phyloP scores from a whole-genome alignment of 2,888 invertebrate genomes.

The Piscicola geometra region DNA sequence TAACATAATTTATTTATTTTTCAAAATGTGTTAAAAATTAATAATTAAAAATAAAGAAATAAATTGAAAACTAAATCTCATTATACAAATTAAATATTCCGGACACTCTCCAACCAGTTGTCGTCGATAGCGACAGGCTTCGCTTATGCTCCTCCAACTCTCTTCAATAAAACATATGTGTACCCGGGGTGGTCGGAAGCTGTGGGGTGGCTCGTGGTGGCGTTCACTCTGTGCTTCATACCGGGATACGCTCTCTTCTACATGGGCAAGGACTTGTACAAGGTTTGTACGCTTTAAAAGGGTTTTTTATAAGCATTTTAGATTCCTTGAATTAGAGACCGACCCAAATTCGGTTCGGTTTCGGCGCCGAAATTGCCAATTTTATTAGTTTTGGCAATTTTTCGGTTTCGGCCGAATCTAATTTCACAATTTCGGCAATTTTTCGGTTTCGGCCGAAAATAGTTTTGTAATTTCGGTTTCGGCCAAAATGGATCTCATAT shows the following conservation, averaged over 20 bases:
- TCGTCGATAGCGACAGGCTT: slow-evolving; percentile 48
- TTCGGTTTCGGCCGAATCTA: no score
- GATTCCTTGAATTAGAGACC: no score
- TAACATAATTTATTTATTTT: background rate
- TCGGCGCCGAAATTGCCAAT: no score
- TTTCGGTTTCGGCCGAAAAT: no score
- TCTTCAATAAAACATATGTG: slow-evolving; percentile 43
- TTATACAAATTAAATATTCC: no score
- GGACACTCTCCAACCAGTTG: slow-evolving; percentile 43
- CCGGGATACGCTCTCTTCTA: slow-evolving; percentile 46
- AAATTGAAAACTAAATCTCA: no score
- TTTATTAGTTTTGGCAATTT: no score
- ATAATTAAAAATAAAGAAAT: background rate
- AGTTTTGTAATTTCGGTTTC: no score
- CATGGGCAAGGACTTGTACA: slow-evolving; percentile 42
- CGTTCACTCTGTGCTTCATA: slow-evolving; percentile 35
- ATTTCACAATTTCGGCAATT: no score
- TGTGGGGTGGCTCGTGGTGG: slow-evolving; percentile 41
- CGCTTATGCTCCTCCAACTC: slow-evolving; percentile 45
- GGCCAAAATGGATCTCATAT: no score
- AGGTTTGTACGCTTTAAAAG: slow-evolving; percentile 31
- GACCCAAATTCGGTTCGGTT: no score
- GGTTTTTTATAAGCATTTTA: no score
- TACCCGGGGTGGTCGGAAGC: slow-evolving; percentile 40
- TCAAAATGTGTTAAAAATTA: background rate